Evolutionary conservation across 2,113 vertebrate genomes (phyloP).

Genomic region (Benitochromis conjunctus): DNA sequence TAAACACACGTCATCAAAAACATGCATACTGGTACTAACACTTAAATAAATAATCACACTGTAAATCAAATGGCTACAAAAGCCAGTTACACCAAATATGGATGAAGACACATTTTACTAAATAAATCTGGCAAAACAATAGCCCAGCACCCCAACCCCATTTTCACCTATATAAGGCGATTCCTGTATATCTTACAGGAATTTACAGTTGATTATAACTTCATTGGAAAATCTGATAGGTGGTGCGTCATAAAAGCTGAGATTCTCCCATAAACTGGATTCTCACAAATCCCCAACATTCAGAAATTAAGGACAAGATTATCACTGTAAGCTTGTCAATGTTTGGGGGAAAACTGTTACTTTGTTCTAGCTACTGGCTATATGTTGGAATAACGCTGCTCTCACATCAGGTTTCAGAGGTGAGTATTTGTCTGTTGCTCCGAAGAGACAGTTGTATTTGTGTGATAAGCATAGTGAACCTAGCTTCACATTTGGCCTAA

Average conservation of each 20-base stretch:
- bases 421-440: not conserved
- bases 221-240: not conserved
- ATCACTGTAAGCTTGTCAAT: not conserved
- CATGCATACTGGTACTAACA: not conserved
- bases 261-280: not conserved
- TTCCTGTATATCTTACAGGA: not conserved
- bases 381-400: not conserved
- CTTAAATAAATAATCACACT: not conserved
- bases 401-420: not conserved
- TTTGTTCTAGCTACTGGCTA: not conserved
- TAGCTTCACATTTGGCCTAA: not conserved
- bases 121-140: not conserved
- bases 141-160: not conserved
- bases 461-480: not conserved
- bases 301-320: not conserved
- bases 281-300: not conserved
- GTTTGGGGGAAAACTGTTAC: not conserved
- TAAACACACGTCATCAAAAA: slow-evolving; percentile 26
- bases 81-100: not conserved
- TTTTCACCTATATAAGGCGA: not conserved
- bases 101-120: not conserved
- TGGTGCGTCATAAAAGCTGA: not conserved
- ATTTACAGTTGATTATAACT: not conserved
- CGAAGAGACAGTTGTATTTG: not conserved
- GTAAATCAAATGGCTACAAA: not conserved